phyloP scores from a whole-genome alignment of 2,888 invertebrate species.

The Arenicola marina region DNA sequence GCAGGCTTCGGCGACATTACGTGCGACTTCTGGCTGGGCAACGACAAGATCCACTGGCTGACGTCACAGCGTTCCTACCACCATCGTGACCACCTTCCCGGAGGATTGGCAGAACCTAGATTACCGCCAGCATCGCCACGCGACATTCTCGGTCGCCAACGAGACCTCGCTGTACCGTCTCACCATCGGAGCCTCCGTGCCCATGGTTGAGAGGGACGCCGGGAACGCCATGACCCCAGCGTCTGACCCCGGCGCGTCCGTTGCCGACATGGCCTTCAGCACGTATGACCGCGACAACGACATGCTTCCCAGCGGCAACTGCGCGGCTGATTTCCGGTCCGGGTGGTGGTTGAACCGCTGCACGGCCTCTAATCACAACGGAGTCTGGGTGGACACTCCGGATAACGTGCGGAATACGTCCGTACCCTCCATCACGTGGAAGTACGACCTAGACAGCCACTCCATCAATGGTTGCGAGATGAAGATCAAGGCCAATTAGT shows the following conservation, averaged over 20 bases:
- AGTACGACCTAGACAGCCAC: not conserved
- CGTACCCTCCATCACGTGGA: not conserved
- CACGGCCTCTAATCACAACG: slow-evolving; percentile 6
- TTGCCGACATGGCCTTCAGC: not conserved
- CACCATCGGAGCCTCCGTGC: not conserved
- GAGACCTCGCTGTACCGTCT: not conserved
- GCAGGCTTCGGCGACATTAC: not conserved
- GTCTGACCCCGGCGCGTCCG: not conserved
- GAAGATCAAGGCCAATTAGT: too few relatives aligned
- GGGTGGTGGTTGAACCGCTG: slow-evolving; percentile 19
- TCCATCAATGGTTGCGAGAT: too few relatives aligned
- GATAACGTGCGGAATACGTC: not conserved
- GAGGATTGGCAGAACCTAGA: not conserved
- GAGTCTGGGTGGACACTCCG: not conserved
- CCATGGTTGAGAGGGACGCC: not conserved
- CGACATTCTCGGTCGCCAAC: not conserved
- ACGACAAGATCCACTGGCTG: not conserved
- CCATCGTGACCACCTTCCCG: not conserved
- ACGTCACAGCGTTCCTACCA: not conserved
- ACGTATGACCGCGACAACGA: slow-evolving; percentile 7
- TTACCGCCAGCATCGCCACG: not conserved
- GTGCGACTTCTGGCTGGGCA: not conserved
- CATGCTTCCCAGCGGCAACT: not conserved
- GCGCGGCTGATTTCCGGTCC: not conserved
- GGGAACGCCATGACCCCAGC: not conserved